Conservation (phyloP, 2,888 invertebrate species). For the Zygogramma bicolorata region DNA sequence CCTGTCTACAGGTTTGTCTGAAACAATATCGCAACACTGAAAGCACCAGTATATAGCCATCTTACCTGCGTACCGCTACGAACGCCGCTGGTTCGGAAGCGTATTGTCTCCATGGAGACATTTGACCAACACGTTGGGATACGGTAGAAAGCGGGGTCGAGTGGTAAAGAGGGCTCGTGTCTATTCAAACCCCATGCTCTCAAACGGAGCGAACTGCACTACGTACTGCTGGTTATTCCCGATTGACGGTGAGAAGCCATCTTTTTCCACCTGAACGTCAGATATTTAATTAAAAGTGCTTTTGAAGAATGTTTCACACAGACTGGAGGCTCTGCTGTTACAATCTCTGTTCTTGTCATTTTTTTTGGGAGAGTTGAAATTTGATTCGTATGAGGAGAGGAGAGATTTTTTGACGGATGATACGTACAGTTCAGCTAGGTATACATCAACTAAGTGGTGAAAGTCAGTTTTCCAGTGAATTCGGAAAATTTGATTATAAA, state of each 20-base stretch:
- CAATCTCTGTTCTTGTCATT: not conserved
- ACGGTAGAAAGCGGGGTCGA: slow-evolving; percentile 41
- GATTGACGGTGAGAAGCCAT: slow-evolving; percentile 52
- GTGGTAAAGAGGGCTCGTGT: slow-evolving; percentile 44
- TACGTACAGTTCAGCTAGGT: no score
- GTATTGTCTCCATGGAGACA: slow-evolving; percentile 48
- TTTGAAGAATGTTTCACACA: slow-evolving; percentile 49
- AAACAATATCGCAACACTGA: no score
- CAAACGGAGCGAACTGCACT: slow-evolving; percentile 33
- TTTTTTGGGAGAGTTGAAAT: no score
- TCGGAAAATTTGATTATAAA: no score
- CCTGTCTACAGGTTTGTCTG: no score
- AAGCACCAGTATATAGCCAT: no score
- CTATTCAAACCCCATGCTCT: slow-evolving; percentile 35
- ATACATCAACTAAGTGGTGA: no score
- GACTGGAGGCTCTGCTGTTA: not conserved
- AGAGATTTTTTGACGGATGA: not conserved
- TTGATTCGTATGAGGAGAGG: no score
- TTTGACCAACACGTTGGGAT: slow-evolving; percentile 44
- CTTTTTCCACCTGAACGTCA: slow-evolving; percentile 51
- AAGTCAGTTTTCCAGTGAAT: no score
- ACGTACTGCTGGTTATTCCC: slow-evolving; percentile 37
- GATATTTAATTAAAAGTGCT: slow-evolving; percentile 59
- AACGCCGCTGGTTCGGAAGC: slow-evolving; percentile 24
- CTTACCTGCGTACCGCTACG: no score